phyloP scores from a whole-genome alignment of 2,888 invertebrate genomes.

The Andrena marginata region DNA sequence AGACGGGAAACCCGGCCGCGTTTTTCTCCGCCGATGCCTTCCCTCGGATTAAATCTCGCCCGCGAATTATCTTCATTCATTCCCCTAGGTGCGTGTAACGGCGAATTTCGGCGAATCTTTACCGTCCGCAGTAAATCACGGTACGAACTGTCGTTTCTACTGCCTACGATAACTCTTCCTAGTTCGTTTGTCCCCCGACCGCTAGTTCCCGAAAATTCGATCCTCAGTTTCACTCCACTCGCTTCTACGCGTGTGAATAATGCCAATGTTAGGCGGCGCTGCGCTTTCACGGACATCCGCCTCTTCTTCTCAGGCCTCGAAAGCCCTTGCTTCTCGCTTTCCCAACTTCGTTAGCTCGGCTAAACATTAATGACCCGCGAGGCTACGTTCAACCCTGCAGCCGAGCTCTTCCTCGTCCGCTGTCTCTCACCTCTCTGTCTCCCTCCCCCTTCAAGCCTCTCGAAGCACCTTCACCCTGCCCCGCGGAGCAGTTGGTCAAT shows the following conservation, averaged over 20 bases:
- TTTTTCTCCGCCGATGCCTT: not conserved
- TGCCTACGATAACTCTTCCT: not conserved
- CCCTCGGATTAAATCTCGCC: constrained; percentile 18
- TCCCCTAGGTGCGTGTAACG: constrained; percentile 75
- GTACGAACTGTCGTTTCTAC: too few relatives aligned
- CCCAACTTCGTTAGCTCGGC: constrained; percentile 76
- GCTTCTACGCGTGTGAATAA: not conserved
- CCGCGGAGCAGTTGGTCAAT: constrained; percentile 19
- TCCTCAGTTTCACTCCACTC: not conserved
- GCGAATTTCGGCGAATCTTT: not conserved
- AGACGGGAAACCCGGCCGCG: not conserved
- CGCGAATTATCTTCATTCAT: constrained; percentile 75
- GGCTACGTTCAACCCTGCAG: constrained; percentile 71
- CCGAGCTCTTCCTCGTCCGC: constrained; percentile 12
- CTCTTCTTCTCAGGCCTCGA: constrained; percentile 20
- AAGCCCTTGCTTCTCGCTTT: constrained; percentile 62
- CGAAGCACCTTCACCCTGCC: constrained; percentile 15
- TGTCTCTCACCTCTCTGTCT: constrained; percentile 15
- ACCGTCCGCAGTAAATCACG: too few relatives aligned
- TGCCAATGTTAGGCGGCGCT: constrained; percentile 34
- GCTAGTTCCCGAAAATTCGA: not conserved
- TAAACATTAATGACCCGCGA: constrained; percentile 80
- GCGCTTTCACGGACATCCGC: constrained; percentile 3
- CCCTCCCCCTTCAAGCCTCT: not conserved
- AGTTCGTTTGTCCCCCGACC: not conserved